phyloP scores from a whole-genome alignment of 2,797 vertebrate species.

The Urophycis tenuis region DNA sequence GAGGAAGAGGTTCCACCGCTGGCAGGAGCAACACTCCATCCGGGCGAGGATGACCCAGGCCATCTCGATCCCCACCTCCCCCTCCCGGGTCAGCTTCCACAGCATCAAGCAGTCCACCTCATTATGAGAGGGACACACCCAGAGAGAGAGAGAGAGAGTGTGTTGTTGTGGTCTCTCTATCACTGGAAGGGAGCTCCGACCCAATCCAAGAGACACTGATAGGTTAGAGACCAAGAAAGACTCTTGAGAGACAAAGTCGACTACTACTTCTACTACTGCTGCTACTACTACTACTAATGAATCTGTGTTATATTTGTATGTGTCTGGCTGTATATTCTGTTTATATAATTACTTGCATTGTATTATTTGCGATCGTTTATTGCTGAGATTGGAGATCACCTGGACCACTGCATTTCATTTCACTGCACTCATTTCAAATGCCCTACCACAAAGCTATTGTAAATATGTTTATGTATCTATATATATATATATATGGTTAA shows the following conservation, averaged over 20 bases:
- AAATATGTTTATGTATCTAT: no score
- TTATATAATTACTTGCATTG: slow-evolving; percentile 21
- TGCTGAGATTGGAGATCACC: slow-evolving; percentile 9
- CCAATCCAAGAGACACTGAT: neutral
- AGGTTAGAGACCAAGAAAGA: neutral
- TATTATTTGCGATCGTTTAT: slow-evolving; percentile 5
- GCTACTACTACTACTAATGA: neutral
- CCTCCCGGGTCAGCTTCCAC: slow-evolving; percentile 75
- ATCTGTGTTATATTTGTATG: slow-evolving; percentile 5
- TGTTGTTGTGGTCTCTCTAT: slow-evolving; percentile 10
- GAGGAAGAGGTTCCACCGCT: slow-evolving; percentile 87
- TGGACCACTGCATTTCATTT: slow-evolving; percentile 32
- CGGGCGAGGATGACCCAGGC: slow-evolving; percentile 81
- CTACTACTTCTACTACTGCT: neutral
- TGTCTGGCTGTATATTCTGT: slow-evolving; percentile 14
- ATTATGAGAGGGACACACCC: slow-evolving; percentile 64
- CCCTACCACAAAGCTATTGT: slow-evolving; percentile 7
- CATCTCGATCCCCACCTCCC: slow-evolving; percentile 93
- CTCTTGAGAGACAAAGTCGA: neutral
- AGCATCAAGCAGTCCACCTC: slow-evolving; percentile 90
- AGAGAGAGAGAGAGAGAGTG: slow-evolving; percentile 22
- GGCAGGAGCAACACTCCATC: slow-evolving; percentile 94
- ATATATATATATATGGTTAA: no score
- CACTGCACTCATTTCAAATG: slow-evolving; percentile 39
- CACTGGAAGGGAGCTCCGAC: neutral